Evolutionary conservation across 2,113 vertebrate species (phyloP), one percentile per base, ranked within the genome.

Genomic region (Nothobranchius kuhntae): DNA sequence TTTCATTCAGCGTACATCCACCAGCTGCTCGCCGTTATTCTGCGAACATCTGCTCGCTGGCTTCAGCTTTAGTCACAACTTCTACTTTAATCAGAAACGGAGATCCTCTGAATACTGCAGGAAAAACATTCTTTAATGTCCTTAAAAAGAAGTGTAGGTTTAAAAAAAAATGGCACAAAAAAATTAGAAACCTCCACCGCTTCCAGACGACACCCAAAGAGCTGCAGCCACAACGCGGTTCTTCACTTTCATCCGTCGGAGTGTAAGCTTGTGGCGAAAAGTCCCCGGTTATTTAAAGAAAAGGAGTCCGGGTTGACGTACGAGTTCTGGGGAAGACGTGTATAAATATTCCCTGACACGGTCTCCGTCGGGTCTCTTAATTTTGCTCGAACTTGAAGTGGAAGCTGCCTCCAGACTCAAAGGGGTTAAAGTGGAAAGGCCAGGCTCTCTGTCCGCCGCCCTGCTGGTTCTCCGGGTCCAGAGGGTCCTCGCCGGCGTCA

Each of bases 381-480:
- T 95, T 94, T 74, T 92, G 92, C 38, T 95, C 91, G 73, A 95
- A 95, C 78, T 95, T 95, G 74, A 95, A 95, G 77, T 95, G 93
- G 74, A 91, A 94, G 80, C 90, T 95, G 65, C 94, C 91, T 0
- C 93, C 93, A 0, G 93, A 94, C 53, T 94, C 91, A 13, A 95
- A 95, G 3, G 94, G 94, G 87, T 95, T 94, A 75, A 94, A 95
- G 66, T 92, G 91, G 14, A 93, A 93, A 7, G 94, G 92, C 93
- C 94, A 94, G 44, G 82, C 78, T 13, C 91, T 89, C 0, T 90
- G 88, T 9, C 91, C 90, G 3, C 71, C 93, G 0, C 92, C 92
- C 65, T 95, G 94, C 85, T 94, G 93, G 71, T 84, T 95, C 61
- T 95, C 94, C 0, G 94, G 94, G 80, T 95, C 94, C 74, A 95